Evolutionary conservation across 2,113 vertebrate species (phyloP).

Genomic region (Mellivora capensis): DNA sequence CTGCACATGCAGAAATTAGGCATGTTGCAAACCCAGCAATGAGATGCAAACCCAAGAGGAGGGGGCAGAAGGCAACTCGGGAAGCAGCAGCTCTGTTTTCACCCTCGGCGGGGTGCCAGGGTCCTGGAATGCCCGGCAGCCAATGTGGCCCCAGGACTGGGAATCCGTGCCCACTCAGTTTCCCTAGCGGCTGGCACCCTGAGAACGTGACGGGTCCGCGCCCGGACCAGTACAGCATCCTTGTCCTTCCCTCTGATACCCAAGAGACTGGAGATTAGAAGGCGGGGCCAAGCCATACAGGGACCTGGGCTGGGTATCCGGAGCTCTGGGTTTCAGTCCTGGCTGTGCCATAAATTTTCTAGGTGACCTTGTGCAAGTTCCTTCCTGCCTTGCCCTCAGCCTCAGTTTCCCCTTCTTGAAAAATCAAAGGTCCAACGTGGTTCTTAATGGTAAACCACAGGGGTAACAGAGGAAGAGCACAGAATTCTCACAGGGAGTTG

Average conservation of each 20-base stretch:
- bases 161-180: neutral
- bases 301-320: neutral
- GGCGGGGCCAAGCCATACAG: neutral
- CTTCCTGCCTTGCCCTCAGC: neutral
- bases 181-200: neutral
- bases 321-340: neutral
- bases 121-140: conserved; percentile 33
- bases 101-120: conserved; percentile 29
- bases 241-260: neutral
- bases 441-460: neutral
- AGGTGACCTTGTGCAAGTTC: neutral
- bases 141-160: neutral
- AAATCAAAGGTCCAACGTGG: neutral
- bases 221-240: neutral
- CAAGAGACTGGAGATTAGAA: neutral
- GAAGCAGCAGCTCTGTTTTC: conserved; percentile 46
- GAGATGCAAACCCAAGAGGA: conserved; percentile 57
- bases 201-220: neutral
- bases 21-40: conserved; percentile 47
- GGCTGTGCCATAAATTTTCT: neutral
- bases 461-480: neutral
- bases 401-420: conserved; percentile 4
- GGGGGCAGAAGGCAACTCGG: conserved; percentile 4
- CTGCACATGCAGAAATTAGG: conserved; percentile 71
- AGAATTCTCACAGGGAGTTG: neutral